Conservation (phyloP, 2,888 invertebrate species). For the Philonicus albiceps region DNA sequence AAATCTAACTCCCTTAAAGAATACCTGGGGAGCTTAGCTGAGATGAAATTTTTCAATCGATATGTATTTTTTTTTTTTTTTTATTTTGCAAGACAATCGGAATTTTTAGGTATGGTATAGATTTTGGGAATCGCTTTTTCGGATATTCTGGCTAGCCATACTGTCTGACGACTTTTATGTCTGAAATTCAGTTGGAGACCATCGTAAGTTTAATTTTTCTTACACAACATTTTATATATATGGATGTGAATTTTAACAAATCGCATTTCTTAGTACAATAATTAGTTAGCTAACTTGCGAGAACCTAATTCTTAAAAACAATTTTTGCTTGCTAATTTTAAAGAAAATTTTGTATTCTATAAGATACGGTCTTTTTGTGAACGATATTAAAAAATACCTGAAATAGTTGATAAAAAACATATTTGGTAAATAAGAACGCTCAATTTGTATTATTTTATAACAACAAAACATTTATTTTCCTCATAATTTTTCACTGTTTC, state of each 20-base stretch:
- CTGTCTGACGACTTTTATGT: background rate
- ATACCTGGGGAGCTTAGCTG: conserved; percentile 5
- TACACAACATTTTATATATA: background rate
- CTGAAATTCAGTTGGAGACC: background rate
- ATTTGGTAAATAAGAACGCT: background rate
- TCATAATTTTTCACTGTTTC: conserved; percentile 48
- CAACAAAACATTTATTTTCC: conserved; percentile 55
- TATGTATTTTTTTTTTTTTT: background rate
- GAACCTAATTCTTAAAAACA: too few species aligned
- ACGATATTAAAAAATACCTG: background rate
- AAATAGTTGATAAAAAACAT: background rate
- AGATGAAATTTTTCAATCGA: background rate
- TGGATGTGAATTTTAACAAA: background rate
- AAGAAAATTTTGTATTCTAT: too few species aligned
- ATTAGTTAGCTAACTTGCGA: background rate
- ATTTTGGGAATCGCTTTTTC: background rate
- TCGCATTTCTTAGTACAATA: background rate
- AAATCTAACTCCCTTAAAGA: conserved; percentile 41
- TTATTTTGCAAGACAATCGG: background rate
- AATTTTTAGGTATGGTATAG: background rate
- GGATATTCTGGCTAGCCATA: background rate
- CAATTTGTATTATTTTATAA: conserved; percentile 51
- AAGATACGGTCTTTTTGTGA: too few species aligned
- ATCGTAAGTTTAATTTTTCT: background rate
- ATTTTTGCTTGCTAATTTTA: too few species aligned